Conservation (phyloP, 2,113 vertebrate genomes). For the Gorilla gorilla region DNA sequence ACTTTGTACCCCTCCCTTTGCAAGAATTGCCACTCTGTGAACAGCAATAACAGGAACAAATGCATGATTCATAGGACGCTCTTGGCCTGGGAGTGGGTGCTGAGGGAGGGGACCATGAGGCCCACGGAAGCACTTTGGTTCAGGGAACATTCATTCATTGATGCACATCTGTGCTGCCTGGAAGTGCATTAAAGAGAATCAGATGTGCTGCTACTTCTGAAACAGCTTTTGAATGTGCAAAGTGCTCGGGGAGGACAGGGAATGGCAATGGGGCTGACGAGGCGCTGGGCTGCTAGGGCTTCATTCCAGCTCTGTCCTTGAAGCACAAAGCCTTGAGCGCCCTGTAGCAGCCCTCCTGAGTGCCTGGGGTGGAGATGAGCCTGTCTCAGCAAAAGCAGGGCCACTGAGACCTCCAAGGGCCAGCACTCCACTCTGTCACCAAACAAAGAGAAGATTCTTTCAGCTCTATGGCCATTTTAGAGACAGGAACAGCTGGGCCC, state of each 20-base stretch:
- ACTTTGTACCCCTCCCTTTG: neutral
- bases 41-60: neutral
- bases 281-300: neutral
- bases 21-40: neutral
- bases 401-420: neutral
- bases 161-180: constrained; percentile 59
- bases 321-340: neutral
- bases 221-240: constrained; percentile 66
- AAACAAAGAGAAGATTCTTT: neutral
- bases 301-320: constrained; percentile 35
- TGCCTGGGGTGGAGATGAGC: neutral
- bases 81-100: constrained; percentile 51
- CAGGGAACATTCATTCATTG: constrained; percentile 20
- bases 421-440: neutral
- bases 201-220: constrained; percentile 60
- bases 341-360: neutral
- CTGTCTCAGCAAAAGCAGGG: neutral
- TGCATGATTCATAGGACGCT: constrained; percentile 38
- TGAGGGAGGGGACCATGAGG: neutral
- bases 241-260: neutral
- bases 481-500: neutral
- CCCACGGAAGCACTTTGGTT: constrained; percentile 67
- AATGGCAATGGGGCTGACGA: neutral
- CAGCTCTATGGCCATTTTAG: neutral
- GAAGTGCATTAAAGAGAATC: constrained; percentile 51